Conservation (phyloP, 1,140 invertebrate genomes). For the Metaphire vulgaris region DNA sequence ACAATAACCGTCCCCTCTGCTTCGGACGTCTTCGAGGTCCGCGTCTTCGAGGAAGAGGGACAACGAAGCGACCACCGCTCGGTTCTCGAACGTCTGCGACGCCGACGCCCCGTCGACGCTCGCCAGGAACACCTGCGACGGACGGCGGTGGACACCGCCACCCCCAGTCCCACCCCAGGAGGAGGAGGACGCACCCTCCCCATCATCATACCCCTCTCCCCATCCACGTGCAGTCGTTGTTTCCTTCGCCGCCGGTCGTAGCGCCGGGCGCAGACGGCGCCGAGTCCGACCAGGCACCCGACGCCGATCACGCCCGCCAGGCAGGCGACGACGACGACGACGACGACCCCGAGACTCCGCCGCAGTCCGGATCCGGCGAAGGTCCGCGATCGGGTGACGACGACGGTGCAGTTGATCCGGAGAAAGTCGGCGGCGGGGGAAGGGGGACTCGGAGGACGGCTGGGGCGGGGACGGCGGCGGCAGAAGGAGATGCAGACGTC, state of each 20-base stretch:
- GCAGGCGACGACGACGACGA: background rate
- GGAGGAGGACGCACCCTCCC: too few species aligned
- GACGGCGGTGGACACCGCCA: too few species aligned
- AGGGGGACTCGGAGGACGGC: too few species aligned
- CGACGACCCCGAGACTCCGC: background rate
- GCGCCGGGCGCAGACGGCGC: background rate
- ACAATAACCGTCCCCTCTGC: constrained; percentile 5
- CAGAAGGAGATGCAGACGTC: constrained; percentile 23
- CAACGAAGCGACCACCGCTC: background rate
- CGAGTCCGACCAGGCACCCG: background rate
- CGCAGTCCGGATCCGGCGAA: background rate
- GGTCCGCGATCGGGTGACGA: constrained; percentile 2
- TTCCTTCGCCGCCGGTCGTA: background rate
- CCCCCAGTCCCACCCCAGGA: too few species aligned
- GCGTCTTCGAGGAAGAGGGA: constrained; percentile 19
- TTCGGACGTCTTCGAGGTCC: constrained; percentile 23
- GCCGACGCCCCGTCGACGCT: constrained; percentile 24
- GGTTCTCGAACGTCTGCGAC: constrained; percentile 31
- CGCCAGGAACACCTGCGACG: constrained; percentile 27
- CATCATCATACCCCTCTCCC: background rate
- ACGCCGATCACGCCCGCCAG: background rate
- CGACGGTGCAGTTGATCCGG: constrained; percentile 23
- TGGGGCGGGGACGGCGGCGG: too few species aligned
- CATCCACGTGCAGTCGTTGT: too few species aligned
- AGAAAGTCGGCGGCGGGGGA: background rate